phyloP scores from a whole-genome alignment of 2,113 vertebrate species.

The Calyptomena viridis region DNA sequence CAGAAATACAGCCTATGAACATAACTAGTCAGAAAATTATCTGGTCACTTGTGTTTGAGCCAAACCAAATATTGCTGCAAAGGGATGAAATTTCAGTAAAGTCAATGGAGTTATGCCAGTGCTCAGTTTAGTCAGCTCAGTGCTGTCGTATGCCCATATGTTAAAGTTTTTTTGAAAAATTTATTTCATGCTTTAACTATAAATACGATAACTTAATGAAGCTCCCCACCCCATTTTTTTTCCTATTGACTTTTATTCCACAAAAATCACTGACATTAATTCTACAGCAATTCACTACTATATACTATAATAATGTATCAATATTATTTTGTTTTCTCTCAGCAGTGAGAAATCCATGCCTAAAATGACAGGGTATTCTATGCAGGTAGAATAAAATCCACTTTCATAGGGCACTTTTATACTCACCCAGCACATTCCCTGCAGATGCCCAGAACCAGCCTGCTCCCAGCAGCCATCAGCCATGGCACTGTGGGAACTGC shows the following conservation, averaged over 20 bases:
- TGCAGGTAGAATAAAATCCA: background rate
- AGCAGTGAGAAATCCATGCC: background rate
- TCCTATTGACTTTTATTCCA: background rate
- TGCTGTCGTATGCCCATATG: background rate
- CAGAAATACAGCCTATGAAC: constrained; percentile 10
- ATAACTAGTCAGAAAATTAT: constrained; percentile 32
- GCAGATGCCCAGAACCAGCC: background rate
- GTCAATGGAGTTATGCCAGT: constrained; percentile 23
- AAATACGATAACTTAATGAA: background rate
- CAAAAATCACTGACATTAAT: background rate
- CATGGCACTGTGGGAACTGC: background rate
- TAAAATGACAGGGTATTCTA: background rate
- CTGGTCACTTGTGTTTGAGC: constrained; percentile 10
- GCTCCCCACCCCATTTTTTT: background rate
- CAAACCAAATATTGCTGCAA: constrained; percentile 15
- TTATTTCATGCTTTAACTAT: constrained; percentile 20
- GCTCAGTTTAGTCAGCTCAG: constrained; percentile 24
- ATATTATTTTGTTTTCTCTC: background rate
- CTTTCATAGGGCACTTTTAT: background rate
- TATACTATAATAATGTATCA: background rate
- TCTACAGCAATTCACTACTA: background rate
- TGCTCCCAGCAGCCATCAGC: fast-evolving
- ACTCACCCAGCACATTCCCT: background rate
- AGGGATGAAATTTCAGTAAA: constrained; percentile 63
- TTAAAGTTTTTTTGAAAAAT: background rate